Conservation (phyloP, 2,888 invertebrate species). For the Nephrotoma guestfalica region DNA sequence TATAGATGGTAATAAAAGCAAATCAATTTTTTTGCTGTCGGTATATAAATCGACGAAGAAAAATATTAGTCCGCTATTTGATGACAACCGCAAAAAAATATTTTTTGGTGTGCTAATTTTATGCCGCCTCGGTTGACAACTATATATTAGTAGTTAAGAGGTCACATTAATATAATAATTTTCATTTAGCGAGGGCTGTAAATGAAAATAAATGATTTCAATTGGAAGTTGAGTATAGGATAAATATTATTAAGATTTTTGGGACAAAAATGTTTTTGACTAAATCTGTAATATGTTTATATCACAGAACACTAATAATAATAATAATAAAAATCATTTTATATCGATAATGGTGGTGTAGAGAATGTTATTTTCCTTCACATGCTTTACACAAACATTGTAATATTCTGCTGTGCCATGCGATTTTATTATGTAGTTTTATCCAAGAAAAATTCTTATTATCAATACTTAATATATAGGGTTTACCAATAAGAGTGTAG, state of each 20-base stretch:
- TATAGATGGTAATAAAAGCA: not conserved
- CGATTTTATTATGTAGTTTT: not conserved
- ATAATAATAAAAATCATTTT: not conserved
- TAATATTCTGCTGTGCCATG: not conserved
- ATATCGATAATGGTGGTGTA: not conserved
- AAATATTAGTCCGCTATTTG: not conserved
- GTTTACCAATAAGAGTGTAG: no score
- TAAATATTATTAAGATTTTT: not conserved
- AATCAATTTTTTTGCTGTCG: not conserved
- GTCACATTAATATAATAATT: not conserved
- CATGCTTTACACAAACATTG: not conserved
- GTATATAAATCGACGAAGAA: not conserved
- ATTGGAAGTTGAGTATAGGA: not conserved
- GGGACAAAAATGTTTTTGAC: not conserved
- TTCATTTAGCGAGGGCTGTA: not conserved
- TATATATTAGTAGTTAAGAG: not conserved
- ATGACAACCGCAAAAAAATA: not conserved
- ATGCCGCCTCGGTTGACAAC: not conserved
- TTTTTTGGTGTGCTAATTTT: not conserved
- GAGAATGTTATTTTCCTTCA: not conserved
- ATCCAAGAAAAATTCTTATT: not conserved
- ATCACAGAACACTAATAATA: not conserved
- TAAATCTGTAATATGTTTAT: not conserved
- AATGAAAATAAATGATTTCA: not conserved
- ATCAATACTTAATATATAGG: not conserved